These are phyloP conservation scores for Castor canadensis DNA, from an alignment of 2,113 vertebrate genomes.

Conservation along the genomic window DNA sequence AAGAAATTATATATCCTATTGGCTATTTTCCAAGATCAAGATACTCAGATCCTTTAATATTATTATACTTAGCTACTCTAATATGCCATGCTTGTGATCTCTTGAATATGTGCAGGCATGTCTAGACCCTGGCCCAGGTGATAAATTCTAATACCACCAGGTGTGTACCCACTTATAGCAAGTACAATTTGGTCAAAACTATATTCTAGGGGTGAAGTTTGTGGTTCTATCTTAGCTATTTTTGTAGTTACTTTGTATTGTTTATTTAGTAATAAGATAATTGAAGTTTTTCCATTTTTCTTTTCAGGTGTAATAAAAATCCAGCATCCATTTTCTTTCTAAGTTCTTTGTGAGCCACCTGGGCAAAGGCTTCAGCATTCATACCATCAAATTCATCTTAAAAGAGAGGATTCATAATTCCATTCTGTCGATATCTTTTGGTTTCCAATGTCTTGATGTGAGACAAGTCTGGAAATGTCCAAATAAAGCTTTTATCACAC, in stretches of 20 bases:
- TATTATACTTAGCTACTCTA: rapidly evolving
- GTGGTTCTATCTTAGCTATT: rapidly evolving
- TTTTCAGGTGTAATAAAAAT: not conserved
- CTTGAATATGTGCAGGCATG: rapidly evolving
- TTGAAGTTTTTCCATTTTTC: rapidly evolving
- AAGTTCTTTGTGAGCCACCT: not conserved
- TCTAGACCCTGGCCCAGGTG: rapidly evolving
- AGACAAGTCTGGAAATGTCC: not conserved
- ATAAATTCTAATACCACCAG: too few species aligned
- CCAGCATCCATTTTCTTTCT: rapidly evolving
- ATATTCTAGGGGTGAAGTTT: not conserved
- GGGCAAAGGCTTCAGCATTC: rapidly evolving
- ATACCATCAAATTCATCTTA: rapidly evolving
- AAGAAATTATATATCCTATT: rapidly evolving
- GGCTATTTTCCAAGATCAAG: not conserved
- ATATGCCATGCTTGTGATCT: rapidly evolving
- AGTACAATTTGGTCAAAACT: rapidly evolving
- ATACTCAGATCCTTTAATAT: not conserved
- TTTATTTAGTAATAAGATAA: not conserved
- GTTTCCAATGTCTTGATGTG: rapidly evolving
- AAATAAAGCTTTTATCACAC: not conserved
- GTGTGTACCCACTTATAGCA: rapidly evolving
- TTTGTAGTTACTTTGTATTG: not conserved
- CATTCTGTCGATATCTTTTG: rapidly evolving
- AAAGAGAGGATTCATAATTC: rapidly evolving